Evolutionary conservation across 1,140 invertebrate species (phyloP).

Genomic region (Hestina assimilis): DNA sequence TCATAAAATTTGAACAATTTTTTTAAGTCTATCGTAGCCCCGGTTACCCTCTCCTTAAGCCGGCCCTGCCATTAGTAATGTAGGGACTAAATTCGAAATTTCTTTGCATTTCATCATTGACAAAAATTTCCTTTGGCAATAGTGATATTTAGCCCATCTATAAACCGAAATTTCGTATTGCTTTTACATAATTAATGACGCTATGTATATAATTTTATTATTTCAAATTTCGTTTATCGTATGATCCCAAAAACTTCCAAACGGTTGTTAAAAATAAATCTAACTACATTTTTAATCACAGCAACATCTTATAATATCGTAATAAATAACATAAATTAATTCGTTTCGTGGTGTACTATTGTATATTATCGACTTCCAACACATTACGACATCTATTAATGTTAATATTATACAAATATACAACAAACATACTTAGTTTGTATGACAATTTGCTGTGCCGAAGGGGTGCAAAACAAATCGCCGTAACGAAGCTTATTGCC

Average conservation of each 20-base stretch:
- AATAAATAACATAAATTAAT: constrained; percentile 74
- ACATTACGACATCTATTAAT: constrained; percentile 65
- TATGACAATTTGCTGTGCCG: constrained; percentile 53
- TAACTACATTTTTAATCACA: constrained; percentile 68
- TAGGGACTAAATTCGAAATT: no score
- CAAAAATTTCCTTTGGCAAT: no score
- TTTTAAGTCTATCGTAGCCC: no score
- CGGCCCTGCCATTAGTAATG: no score
- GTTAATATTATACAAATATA: constrained; percentile 67
- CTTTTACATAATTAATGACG: no score
- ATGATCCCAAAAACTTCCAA: constrained; percentile 38
- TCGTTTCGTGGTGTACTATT: constrained; percentile 55
- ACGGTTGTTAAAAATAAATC: constrained; percentile 40
- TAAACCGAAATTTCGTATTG: no score
- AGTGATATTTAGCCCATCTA: no score
- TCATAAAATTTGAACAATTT: no score
- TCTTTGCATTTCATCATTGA: no score
- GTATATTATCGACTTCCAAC: constrained; percentile 47
- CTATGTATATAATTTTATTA: constrained; percentile 29
- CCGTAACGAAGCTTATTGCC: constrained; percentile 68
- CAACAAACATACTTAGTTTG: constrained; percentile 58
- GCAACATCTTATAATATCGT: constrained; percentile 56
- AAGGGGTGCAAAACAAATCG: constrained; percentile 64
- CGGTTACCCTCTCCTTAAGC: no score
- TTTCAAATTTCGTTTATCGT: constrained; percentile 26